Evolutionary conservation across 2,888 invertebrate species (phyloP).

Genomic region (Fragum whitleyi): DNA sequence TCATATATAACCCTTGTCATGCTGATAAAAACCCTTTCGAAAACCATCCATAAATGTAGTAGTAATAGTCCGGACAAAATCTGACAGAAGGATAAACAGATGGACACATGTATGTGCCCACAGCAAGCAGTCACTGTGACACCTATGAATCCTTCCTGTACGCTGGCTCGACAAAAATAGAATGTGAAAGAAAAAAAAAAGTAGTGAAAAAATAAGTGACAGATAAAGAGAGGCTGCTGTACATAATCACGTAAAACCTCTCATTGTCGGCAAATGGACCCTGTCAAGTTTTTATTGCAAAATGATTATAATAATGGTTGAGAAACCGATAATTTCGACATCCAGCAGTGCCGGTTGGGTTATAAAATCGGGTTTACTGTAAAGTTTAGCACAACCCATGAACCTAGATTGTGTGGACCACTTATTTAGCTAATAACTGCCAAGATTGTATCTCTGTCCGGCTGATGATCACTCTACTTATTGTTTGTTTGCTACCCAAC

Average conservation of each 20-base stretch:
- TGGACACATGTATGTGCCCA: too few relatives aligned
- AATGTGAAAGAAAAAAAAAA: too few relatives aligned
- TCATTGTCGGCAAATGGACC: constrained; percentile 27
- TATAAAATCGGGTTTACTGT: constrained; percentile 8
- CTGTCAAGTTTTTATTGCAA: constrained; percentile 15
- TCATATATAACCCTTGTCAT: too few relatives aligned
- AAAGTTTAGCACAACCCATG: neutral
- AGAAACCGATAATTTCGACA: constrained; percentile 11
- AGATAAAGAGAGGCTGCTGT: neutral
- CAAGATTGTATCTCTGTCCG: neutral
- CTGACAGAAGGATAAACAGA: too few relatives aligned
- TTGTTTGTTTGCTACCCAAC: too few relatives aligned
- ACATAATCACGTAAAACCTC: constrained; percentile 10
- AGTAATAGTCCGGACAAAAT: too few relatives aligned
- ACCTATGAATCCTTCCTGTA: too few relatives aligned
- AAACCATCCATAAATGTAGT: too few relatives aligned
- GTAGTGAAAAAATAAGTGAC: too few relatives aligned
- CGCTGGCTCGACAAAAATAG: too few relatives aligned
- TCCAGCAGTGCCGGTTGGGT: constrained; percentile 2
- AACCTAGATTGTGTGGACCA: neutral
- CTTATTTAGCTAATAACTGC: constrained; percentile 20
- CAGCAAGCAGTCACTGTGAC: too few relatives aligned
- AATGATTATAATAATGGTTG: constrained; percentile 19
- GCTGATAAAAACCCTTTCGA: too few relatives aligned
- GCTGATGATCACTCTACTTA: constrained; percentile 2